Evolutionary conservation across 2,113 vertebrate species (phyloP), one percentile per base, ranked within the genome.

Genomic region (Solenodon paradoxus): DNA sequence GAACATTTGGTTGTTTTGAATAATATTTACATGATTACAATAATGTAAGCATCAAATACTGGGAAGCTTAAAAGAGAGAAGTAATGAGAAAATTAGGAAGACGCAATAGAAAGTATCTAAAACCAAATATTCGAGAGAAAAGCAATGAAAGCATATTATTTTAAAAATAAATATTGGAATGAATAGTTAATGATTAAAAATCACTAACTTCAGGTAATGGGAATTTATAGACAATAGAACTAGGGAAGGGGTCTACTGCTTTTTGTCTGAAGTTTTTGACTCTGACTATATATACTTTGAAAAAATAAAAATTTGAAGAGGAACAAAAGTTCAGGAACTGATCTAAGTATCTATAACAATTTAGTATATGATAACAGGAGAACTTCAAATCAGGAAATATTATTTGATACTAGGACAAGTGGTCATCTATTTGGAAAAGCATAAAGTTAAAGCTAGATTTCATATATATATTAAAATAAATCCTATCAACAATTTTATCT

Each of bases 381-480:
- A 96, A 55, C 32, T 72, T 92, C 32, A 66, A 66, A 94, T 40
- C n/a, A 80, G 47, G 32, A 92, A 92, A 95, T 42, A 38, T 71
- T 77, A 42, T 80, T 53, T 84, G 75, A 83, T 45, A 35, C 20
- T 61, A n/a, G 32, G 20, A 94, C 13, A 92, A 92, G 0, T 38
- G 28, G 59, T 49, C 17, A 72, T 61, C n/a, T 82, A n/a, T 30
- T 87, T 66, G 24, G n/a, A 72, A 94, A 95, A 72, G n/a, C 11
- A 87, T 40, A 71, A 38, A 96, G 32, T 81, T 81, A 95, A 40
- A 92, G 47, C n/a, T 8, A 87, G 38, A 13, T 13, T 32, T 89
- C 80, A 92, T 15, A 85, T 13, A 92, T 24, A 55, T 12, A 84
- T 26, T 74, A 94, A 95, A 92, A 75, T 92, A 92, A 92, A 79